Evolutionary conservation across 2,888 invertebrate species (phyloP).

Genomic region (Candidula unifasciata): DNA sequence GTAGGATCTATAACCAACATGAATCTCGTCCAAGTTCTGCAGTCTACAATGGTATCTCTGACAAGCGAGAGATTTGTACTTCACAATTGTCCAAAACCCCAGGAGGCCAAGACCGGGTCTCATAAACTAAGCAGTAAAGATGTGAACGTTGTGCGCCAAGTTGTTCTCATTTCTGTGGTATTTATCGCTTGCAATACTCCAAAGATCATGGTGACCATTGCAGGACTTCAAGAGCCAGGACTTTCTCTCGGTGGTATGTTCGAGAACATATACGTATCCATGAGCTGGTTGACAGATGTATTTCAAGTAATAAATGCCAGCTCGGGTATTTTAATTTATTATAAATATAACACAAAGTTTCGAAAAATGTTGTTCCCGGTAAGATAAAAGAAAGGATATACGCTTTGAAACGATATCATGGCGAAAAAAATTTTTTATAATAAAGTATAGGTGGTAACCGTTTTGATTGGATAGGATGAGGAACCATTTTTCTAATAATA

Average conservation of each 20-base stretch:
- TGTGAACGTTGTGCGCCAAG: not conserved
- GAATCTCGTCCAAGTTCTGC: not conserved
- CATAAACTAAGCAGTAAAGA: not conserved
- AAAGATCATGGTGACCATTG: not conserved
- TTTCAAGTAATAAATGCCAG: slow-evolving; percentile 17
- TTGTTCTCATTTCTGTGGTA: not conserved
- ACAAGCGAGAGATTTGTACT: too few relatives aligned
- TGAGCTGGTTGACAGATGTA: not conserved
- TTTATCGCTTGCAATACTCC: not conserved
- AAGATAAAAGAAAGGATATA: too few relatives aligned
- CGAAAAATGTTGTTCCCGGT: not conserved
- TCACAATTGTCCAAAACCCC: too few relatives aligned
- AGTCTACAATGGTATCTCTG: not conserved
- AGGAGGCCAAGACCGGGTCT: too few relatives aligned
- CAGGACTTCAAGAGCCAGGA: not conserved
- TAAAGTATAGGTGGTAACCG: too few relatives aligned
- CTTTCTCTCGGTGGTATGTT: not conserved
- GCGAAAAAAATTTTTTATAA: too few relatives aligned
- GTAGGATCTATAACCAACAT: not conserved
- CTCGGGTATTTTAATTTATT: slow-evolving; percentile 23
- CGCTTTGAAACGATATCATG: too few relatives aligned
- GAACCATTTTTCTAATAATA: too few relatives aligned
- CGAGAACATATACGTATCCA: not conserved
- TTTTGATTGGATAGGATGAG: too few relatives aligned
- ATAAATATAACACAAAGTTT: slow-evolving; percentile 23